These are phyloP conservation scores for Microctonus hyperodae DNA, from an alignment of 2,888 invertebrate genomes.

Conservation along the genomic window DNA sequence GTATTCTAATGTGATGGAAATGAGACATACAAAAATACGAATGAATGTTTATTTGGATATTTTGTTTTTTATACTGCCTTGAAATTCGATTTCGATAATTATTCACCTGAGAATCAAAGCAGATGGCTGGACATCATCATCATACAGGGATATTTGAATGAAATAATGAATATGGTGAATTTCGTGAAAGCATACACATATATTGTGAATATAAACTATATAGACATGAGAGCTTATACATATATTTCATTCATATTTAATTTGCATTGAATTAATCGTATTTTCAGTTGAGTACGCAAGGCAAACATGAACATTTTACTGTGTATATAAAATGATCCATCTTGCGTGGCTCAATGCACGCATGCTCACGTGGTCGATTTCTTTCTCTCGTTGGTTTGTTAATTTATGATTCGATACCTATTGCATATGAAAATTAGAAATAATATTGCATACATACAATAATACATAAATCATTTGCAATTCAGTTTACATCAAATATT, in stretches of 20 bases:
- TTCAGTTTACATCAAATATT: neutral
- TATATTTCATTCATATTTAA: conserved; percentile 49
- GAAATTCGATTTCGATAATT: neutral
- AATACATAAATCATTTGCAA: neutral
- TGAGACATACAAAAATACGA: no score
- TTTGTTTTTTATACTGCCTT: no score
- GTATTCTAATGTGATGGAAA: neutral
- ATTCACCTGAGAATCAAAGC: neutral
- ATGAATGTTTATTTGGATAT: no score
- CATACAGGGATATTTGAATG: no score
- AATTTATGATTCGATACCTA: conserved; percentile 61
- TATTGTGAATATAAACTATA: no score
- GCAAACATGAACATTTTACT: conserved; percentile 54
- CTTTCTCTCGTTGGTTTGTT: conserved; percentile 35
- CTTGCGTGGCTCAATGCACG: conserved; percentile 32
- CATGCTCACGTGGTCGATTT: conserved; percentile 31
- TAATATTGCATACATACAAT: neutral
- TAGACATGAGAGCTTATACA: neutral
- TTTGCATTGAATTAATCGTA: conserved; percentile 61
- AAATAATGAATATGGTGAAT: neutral
- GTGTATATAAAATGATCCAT: conserved; percentile 48
- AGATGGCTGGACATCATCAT: neutral
- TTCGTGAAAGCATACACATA: neutral
- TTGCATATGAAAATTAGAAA: conserved; percentile 44
- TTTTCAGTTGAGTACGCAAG: conserved; percentile 60